Evolutionary conservation across 2,888 invertebrate species (phyloP), one percentile per base, ranked within the genome.

Genomic region (Lasioglossum vierecki): DNA sequence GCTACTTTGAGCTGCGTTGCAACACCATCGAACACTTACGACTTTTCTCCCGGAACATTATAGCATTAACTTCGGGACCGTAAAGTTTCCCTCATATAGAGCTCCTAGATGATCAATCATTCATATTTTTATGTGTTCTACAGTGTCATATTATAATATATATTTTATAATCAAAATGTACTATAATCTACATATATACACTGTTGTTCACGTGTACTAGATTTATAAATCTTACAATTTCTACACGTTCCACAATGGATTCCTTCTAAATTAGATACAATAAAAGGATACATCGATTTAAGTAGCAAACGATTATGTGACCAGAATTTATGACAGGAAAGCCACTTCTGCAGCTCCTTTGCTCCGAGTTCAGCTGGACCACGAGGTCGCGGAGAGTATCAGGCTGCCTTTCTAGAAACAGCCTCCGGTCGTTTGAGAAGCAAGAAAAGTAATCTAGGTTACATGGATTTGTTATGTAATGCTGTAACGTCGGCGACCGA

Each of bases 401-500:
- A 15, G 18, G 2, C 30, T 66, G 72, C 57, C 78, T 78, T 85
- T 35, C 53, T 15, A 39, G 72, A 76, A 80, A 85, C 74, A 46
- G 49, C 72, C 76, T 53, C 26, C 30, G 18, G 85, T 66, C 80
- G 53, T 76, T 84, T 44, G 73, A 73, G 76, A 22, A 60, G 76
- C 60, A 63, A 80, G 74, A 76, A 79, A 78, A 71, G 86, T 82
- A 85, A 86, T 85, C 85, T 79, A 60, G 85, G 85, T 82, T 86
- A 79, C 82, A 77, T 66, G 79, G 85, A 86, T 85, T 86, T 82
- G 85, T 86, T 82, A 86, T 75, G 86, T 76, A 86, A 86, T 71
- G 22, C 75, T 66, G 81, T 81, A 82, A 85, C 81, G 74, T 53
- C 46, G 73, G 15, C 84, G 84, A 79, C 79, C 86, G 86, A 74